A percentile compares a stretch with the other conserved stretches of the same genome.
Conservation (phyloP, 1,140 invertebrate genomes). For the Bombus fervidus region DNA sequence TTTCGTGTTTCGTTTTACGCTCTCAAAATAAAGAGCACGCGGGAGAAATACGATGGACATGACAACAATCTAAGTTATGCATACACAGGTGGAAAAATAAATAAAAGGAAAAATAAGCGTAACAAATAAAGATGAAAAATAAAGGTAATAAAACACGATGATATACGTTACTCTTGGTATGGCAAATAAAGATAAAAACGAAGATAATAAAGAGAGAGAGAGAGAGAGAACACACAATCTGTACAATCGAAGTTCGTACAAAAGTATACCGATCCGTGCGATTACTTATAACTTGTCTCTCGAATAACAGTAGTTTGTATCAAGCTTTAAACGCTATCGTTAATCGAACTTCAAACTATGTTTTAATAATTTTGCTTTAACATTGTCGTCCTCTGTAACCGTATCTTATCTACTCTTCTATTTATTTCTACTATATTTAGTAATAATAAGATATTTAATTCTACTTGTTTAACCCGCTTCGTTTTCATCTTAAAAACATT, state of each 20-base stretch:
- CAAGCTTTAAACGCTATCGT: neutral
- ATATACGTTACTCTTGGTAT: neutral
- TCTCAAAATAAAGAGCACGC: no score
- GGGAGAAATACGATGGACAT: no score
- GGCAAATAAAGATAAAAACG: neutral
- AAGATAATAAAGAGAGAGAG: no score
- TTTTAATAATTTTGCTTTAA: neutral
- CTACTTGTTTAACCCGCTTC: no score
- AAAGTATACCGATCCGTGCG: neutral
- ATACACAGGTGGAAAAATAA: no score
- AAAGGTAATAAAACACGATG: neutral
- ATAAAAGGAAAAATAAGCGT: neutral
- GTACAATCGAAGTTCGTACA: neutral
- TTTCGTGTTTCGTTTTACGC: neutral
- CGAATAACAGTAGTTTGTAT: neutral
- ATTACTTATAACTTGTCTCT: neutral
- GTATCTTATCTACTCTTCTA: no score
- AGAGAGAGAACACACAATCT: neutral
- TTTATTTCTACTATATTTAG: no score
- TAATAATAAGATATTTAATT: no score
- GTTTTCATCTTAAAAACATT: no score
- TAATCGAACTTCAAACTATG: no score
- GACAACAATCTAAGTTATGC: no score
- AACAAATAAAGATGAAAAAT: neutral
- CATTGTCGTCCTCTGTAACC: neutral